Evolutionary conservation across 1,140 invertebrate genomes (phyloP), one percentile per base, ranked within the genome.

Genomic region (Zaprionus capensis): DNA sequence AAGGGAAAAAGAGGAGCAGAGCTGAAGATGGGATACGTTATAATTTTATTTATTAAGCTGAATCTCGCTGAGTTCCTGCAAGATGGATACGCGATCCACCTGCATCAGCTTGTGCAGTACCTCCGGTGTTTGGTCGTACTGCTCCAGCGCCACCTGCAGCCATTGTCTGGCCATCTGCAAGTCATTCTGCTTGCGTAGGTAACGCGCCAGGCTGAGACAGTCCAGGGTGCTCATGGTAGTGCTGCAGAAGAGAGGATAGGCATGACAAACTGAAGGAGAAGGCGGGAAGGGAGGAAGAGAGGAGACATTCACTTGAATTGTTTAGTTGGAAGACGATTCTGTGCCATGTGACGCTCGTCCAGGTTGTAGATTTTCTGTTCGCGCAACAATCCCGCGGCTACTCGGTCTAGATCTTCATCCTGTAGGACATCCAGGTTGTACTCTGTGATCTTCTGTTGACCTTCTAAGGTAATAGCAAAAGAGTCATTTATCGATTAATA

Each of bases 261-360:
- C 31, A 11, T 1, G 0, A 34, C 4, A 38, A 38, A 15, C 14
- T 17, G 3, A 46, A n/a, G n/a, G 3, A 17, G 41, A 5, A 34
- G 14, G 0, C 0, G 2, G 7, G 0, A 22, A 22, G 22, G 2
- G 14, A 9, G 6, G 7, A 1, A 1, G 20, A 7, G 7, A n/a
- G 14, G 6, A 24, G 28, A 12, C 22, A 56, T 70, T 20, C 7
- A 88, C 83, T 75, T 41, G 62, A 73, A 82, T 38, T 87, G 58
- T 41, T 59, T 66, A 1, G 34, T 17, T 3, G 12, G 9, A 0
- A 80, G 17, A 9, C 69, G 69, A 22, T 70, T 80, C n/a, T 46
- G 67, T 2, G 72, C 83, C 70, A 87, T 31, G 7, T 80, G 66
- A 2, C 17, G 31, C 49, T 65, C 77, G 7, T 67, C 12, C 14